These are phyloP conservation scores for Parazoanthus atlanticus DNA, from an alignment of 92 coral and sea anemone genomes.

Conservation along the genomic window DNA sequence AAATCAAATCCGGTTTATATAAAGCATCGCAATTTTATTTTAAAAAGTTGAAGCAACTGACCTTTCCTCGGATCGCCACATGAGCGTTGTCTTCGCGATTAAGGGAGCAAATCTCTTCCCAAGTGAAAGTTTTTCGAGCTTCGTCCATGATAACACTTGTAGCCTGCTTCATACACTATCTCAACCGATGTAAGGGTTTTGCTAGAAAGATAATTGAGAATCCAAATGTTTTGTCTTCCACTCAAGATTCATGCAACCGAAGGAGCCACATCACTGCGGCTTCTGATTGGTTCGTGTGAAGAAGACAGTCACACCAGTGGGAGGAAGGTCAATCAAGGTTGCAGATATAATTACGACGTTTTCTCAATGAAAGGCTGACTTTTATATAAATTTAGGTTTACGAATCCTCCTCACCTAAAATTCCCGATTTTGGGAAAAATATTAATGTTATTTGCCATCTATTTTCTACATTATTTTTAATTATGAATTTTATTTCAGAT, in stretches of 20 bases:
- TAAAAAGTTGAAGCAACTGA: not conserved
- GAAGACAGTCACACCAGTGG: not conserved
- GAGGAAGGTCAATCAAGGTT: conserved; percentile 44
- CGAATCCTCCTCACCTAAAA: no score
- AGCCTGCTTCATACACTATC: not conserved
- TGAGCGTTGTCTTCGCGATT: conserved; percentile 74
- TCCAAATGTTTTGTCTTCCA: no score
- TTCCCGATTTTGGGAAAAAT: no score
- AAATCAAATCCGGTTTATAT: not conserved
- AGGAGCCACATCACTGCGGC: not conserved
- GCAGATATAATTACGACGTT: no score
- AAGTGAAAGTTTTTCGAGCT: conserved; percentile 67
- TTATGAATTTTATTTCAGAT: no score
- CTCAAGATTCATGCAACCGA: no score
- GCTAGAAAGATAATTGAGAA: no score
- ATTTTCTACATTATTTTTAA: no score
- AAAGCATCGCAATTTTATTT: not conserved
- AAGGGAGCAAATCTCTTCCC: conserved; percentile 74
- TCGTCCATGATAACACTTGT: conserved; percentile 20
- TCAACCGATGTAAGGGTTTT: not conserved
- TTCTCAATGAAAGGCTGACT: no score
- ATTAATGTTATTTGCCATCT: no score
- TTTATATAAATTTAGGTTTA: no score
- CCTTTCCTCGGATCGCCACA: conserved; percentile 87
- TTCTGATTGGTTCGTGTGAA: conserved; percentile 45